phyloP scores from a whole-genome alignment of 2,797 vertebrate genomes.

The Pseudocheirus occidentalis region DNA sequence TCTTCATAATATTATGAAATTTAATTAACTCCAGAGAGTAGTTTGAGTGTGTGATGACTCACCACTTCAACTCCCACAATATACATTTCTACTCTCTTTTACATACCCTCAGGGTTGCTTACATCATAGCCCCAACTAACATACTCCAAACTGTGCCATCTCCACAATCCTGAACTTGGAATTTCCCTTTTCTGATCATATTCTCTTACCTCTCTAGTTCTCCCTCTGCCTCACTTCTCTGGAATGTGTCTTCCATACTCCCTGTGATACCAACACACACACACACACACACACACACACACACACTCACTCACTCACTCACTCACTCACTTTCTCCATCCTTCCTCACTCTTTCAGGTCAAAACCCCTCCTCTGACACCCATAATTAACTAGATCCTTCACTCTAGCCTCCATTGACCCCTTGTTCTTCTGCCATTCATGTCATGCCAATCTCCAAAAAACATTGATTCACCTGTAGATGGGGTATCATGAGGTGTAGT shows the following conservation, averaged over 20 bases:
- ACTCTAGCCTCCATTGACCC: background rate
- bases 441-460: background rate
- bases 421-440: background rate
- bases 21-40: background rate
- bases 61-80: background rate
- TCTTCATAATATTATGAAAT: background rate
- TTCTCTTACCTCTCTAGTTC: background rate
- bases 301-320: background rate
- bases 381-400: background rate
- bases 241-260: background rate
- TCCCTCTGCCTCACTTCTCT: background rate
- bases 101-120: background rate
- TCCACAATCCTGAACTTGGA: background rate
- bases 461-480: background rate
- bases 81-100: background rate
- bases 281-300: too few species aligned
- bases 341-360: background rate
- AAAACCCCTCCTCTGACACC: background rate
- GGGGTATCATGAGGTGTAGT: background rate
- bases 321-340: background rate
- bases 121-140: background rate
- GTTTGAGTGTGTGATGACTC: background rate
- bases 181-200: background rate
- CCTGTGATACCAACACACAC: background rate
- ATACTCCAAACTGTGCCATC: background rate